Evolutionary conservation across 2,113 vertebrate genomes (phyloP).

Genomic region (Podarcis cretensis): DNA sequence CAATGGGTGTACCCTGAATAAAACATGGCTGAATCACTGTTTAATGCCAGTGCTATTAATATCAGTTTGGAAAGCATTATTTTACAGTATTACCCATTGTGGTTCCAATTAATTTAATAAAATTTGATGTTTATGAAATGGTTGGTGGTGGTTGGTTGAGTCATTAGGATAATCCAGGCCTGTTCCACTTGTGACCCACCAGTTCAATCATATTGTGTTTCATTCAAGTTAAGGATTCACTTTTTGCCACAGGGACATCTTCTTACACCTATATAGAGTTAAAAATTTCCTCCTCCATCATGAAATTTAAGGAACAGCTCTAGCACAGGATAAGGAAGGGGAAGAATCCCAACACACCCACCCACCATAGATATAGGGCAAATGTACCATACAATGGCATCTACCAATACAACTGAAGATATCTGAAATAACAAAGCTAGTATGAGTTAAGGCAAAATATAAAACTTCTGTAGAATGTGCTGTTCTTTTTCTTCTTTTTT

Average conservation of each 20-base stretch:
- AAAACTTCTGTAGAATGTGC: background rate
- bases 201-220: background rate
- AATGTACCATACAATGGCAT: background rate
- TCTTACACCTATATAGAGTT: background rate
- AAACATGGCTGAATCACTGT: no score
- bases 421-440: background rate
- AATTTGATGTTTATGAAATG: background rate
- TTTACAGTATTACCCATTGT: background rate
- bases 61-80: background rate
- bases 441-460: background rate
- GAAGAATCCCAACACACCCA: background rate
- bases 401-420: background rate
- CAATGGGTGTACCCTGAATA: no score
- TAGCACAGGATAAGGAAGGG: background rate
- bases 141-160: background rate
- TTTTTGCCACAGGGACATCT: background rate
- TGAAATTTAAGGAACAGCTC: background rate
- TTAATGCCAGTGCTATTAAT: background rate
- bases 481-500: constrained; percentile 10
- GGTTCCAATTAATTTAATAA: background rate
- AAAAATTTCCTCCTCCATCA: background rate
- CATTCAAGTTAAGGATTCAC: background rate
- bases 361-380: background rate
- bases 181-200: background rate
- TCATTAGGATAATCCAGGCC: background rate